These are phyloP conservation scores for Brachionus plicatilis DNA, from an alignment of 1,140 invertebrate genomes.

Conservation along the genomic window DNA sequence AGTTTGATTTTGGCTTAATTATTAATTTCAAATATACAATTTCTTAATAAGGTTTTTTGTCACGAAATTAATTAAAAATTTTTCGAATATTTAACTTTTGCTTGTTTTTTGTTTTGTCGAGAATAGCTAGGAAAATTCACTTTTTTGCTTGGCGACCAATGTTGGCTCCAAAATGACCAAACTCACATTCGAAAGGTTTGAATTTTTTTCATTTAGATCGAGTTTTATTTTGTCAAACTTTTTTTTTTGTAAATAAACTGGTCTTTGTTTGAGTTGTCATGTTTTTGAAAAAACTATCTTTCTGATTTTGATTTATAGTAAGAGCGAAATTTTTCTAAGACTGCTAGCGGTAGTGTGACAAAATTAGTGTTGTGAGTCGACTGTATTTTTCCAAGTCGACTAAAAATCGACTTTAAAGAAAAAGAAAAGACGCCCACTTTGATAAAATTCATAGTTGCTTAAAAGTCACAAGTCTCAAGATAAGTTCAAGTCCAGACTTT, in stretches of 20 bases:
- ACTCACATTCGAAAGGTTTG: not conserved
- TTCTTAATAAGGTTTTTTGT: not conserved
- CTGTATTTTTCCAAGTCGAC: too few relatives aligned
- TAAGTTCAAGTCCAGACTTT: too few relatives aligned
- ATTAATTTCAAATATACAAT: not conserved
- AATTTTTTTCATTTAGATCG: not conserved
- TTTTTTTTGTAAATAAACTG: not conserved
- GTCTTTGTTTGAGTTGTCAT: too few relatives aligned
- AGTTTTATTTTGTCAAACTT: not conserved
- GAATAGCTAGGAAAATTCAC: not conserved
- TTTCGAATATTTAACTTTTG: conserved; percentile 18
- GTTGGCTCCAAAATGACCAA: not conserved
- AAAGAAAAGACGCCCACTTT: too few relatives aligned
- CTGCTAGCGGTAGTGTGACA: too few relatives aligned
- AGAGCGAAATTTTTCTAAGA: too few relatives aligned
- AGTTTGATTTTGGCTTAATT: conserved; percentile 24
- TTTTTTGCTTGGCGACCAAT: not conserved
- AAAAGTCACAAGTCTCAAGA: too few relatives aligned
- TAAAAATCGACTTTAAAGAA: too few relatives aligned
- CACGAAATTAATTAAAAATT: conserved; percentile 6
- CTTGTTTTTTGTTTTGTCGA: not conserved
- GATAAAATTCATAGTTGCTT: too few relatives aligned
- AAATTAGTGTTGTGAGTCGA: too few relatives aligned
- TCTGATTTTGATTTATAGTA: too few relatives aligned
- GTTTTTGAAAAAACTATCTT: too few relatives aligned